Evolutionary conservation across 1,140 invertebrate genomes (phyloP).

Genomic region (Cyclargus thomasi): DNA sequence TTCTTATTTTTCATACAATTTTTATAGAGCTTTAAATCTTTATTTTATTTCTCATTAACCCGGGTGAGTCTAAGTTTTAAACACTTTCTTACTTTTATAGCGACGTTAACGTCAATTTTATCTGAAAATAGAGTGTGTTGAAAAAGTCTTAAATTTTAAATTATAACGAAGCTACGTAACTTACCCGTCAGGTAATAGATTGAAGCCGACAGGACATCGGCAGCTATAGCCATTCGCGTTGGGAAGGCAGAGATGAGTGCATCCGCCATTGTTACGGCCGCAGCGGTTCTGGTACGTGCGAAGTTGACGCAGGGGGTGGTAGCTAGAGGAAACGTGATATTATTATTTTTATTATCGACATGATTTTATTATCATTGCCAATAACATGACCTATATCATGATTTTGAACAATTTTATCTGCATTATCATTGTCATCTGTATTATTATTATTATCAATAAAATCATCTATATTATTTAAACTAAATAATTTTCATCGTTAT

Average conservation of each 20-base stretch:
- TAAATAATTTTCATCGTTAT: no score
- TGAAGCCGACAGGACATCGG: conserved; percentile 89
- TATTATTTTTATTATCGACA: background rate
- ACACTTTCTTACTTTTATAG: no score
- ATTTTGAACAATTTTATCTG: no score
- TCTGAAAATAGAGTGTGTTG: background rate
- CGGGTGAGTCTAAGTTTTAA: no score
- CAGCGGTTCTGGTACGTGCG: conserved; percentile 84
- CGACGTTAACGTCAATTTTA: background rate
- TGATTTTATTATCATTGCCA: no score
- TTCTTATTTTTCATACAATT: no score
- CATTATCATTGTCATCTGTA: no score
- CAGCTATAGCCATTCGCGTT: conserved; percentile 83
- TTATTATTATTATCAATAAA: no score
- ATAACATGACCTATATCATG: background rate
- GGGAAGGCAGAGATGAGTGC: conserved; percentile 92
- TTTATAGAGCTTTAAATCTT: no score
- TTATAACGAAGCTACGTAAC: background rate
- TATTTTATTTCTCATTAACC: no score
- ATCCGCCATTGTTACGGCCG: conserved; percentile 85
- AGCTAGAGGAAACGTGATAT: conserved; percentile 62
- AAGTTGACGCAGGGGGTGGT: conserved; percentile 85
- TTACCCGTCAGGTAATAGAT: conserved; percentile 81
- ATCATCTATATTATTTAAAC: no score
- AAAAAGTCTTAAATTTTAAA: background rate